These are phyloP conservation scores for Naja naja DNA, from an alignment of 2,113 vertebrate genomes.

Conservation along the genomic window DNA sequence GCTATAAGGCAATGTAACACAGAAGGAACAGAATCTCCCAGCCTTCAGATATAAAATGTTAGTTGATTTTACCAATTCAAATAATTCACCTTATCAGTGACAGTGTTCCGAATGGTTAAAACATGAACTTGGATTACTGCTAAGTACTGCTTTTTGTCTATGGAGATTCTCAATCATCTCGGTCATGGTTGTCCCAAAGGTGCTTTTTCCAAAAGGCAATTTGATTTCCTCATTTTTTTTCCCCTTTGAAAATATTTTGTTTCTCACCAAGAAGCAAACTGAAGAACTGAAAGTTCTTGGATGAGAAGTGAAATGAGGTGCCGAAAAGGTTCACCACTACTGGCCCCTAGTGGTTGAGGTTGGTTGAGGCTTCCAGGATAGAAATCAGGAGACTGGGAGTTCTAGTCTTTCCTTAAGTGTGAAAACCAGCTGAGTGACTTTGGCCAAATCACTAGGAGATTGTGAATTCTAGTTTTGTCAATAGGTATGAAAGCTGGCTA, in stretches of 20 bases:
- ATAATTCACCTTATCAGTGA: background rate
- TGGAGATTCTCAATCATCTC: no score
- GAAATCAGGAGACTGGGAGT: background rate
- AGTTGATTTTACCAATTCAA: background rate
- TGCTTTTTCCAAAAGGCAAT: no score
- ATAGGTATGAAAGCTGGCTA: background rate
- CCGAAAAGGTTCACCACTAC: no score
- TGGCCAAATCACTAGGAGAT: background rate
- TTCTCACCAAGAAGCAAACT: no score
- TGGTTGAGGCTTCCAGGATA: background rate
- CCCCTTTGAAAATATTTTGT: no score
- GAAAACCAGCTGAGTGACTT: background rate
- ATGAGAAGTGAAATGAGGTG: no score
- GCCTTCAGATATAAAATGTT: background rate
- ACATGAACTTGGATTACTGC: background rate
- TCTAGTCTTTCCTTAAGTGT: background rate
- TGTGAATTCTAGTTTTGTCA: background rate
- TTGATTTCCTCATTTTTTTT: no score
- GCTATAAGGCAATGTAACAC: background rate
- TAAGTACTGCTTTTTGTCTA: background rate
- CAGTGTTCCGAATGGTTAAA: background rate
- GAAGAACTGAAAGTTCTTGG: no score
- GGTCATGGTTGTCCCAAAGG: no score
- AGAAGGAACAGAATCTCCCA: background rate
- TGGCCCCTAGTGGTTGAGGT: no score